A percentile compares a stretch with the other conserved stretches of the same genome.
Evolutionary conservation across 2,113 vertebrate species (phyloP).

Genomic region (Misgurnus mizolepis): DNA sequence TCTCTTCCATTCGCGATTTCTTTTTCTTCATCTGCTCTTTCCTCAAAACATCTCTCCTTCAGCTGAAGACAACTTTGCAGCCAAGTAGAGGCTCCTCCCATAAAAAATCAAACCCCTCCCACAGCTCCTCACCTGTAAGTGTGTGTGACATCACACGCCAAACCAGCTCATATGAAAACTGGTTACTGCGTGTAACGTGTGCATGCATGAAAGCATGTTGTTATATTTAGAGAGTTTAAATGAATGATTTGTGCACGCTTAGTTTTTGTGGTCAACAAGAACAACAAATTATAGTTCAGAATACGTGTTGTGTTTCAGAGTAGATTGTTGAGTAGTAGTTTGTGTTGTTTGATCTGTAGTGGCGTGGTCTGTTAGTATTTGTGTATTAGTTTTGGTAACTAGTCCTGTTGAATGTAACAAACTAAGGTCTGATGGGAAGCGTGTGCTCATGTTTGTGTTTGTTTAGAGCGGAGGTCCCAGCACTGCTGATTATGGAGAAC

Average conservation of each 20-base stretch:
- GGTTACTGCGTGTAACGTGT: background rate
- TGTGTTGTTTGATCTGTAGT: too few relatives aligned
- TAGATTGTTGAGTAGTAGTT: background rate
- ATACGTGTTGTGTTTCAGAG: background rate
- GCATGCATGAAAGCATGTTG: background rate
- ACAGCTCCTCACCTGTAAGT: slow-evolving; percentile 50
- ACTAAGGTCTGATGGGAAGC: background rate
- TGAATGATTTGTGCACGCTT: background rate
- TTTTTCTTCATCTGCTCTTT: background rate
- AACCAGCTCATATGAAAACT: background rate
- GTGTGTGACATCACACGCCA: slow-evolving; percentile 32
- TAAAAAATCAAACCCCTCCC: slow-evolving; percentile 67
- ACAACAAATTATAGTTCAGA: background rate
- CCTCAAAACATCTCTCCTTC: slow-evolving; percentile 47
- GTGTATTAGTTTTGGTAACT: background rate
- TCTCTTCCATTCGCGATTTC: background rate
- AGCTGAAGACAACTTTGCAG: slow-evolving; percentile 79
- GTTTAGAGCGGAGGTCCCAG: slow-evolving; percentile 59
- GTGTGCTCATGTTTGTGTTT: slow-evolving; percentile 14
- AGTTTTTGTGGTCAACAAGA: background rate
- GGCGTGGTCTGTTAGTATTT: background rate
- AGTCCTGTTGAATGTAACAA: background rate
- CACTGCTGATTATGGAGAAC: slow-evolving; percentile 81
- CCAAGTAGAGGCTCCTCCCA: slow-evolving; percentile 64
- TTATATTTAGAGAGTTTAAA: background rate